Conservation (phyloP, 1,140 invertebrate species). For the Propsilocerus akamusi region DNA sequence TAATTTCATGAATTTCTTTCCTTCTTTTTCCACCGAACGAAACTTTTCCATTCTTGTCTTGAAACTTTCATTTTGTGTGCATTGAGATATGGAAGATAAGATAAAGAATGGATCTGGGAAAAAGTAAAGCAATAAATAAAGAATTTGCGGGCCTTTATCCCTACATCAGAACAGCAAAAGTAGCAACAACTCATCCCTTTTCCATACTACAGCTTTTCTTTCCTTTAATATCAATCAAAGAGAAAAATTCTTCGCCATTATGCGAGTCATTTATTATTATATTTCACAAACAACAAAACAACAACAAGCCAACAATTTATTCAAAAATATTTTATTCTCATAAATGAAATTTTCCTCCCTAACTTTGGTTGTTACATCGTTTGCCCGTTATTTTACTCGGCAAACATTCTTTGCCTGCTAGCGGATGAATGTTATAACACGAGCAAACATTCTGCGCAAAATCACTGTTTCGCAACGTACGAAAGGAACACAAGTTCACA, state of each 20-base stretch:
- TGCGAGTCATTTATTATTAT: conserved; percentile 1
- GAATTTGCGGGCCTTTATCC: not conserved
- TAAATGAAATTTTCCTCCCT: too few species aligned
- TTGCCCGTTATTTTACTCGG: too few species aligned
- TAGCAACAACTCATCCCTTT: not conserved
- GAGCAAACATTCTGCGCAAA: conserved; percentile 2
- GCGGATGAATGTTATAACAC: too few species aligned
- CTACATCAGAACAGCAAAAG: not conserved
- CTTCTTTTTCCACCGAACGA: not conserved
- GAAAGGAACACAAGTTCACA: not conserved
- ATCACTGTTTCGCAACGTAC: not conserved
- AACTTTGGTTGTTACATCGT: too few species aligned
- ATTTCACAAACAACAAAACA: not conserved
- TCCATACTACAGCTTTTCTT: too few species aligned
- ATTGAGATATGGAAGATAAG: not conserved
- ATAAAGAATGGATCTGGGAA: not conserved
- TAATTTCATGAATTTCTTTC: not conserved
- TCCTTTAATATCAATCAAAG: not conserved
- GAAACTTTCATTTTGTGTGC: too few species aligned
- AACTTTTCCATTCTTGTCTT: too few species aligned
- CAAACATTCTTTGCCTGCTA: too few species aligned
- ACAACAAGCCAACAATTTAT: conserved; percentile 1
- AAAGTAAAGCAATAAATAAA: not conserved
- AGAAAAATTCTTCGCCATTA: not conserved
- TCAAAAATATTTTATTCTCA: not conserved